Percentiles rank a stretch among this genome's conserved stretches.
phyloP scores from a whole-genome alignment of 2,113 vertebrate species.

The Odontophorus gujanensis region DNA sequence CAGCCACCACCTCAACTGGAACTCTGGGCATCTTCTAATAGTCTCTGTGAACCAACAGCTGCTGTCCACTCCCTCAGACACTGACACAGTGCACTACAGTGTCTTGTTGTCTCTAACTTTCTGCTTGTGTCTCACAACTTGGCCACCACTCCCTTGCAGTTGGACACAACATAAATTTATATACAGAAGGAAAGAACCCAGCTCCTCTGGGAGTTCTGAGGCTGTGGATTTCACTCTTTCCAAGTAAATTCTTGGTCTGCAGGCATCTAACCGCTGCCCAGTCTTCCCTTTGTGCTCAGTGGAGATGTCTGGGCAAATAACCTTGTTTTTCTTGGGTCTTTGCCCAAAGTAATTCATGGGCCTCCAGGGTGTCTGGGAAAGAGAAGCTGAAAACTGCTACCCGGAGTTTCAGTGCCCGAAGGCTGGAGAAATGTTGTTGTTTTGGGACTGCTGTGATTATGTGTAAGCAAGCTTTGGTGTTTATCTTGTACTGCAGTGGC shows the following conservation, averaged over 20 bases:
- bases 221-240: neutral
- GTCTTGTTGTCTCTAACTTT: neutral
- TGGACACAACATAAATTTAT: neutral
- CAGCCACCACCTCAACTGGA: neutral
- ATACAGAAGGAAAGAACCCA: neutral
- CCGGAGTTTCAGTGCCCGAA: neutral
- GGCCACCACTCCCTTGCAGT: neutral
- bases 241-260: neutral
- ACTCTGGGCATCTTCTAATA: neutral
- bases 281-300: neutral
- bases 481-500: neutral
- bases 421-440: neutral
- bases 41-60: neutral
- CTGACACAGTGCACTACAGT: neutral
- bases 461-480: neutral
- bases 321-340: conserved; percentile 17
- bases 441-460: neutral
- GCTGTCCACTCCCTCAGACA: neutral
- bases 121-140: neutral
- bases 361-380: neutral
- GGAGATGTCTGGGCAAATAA: neutral
- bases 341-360: neutral
- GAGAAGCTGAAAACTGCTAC: neutral
- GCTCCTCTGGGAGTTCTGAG: neutral
- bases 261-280: neutral